Evolutionary conservation across 2,888 invertebrate species (phyloP), one percentile per base, ranked within the genome.

Genomic region (Barypeithes pellucidus): DNA sequence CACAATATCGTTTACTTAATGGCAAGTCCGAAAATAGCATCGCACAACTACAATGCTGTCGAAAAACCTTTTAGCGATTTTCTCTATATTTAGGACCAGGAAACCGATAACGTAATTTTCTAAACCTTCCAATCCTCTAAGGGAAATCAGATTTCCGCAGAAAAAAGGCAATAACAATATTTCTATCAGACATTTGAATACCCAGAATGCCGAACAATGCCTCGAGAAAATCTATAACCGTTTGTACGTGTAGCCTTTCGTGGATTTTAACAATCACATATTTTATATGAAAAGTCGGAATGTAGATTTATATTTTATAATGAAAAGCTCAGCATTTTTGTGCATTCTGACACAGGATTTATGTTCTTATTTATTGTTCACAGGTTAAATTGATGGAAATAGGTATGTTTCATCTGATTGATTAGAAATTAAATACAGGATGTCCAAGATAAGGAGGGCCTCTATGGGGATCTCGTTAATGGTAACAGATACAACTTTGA

Each of bases 151-250:
- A 36, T 68, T 68, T 68, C 61, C 68, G 52, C 47, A 61, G 70
- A 62, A 72, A 72, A 67, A 20, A 39, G 72, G 60, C 61, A 72
- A 67, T 72, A 72, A 67, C 72, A 72, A 61, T 72, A 72, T 72
- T 72, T 72, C 67, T 61, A 60, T 66, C 66, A 29, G 61, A 57
- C 72, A 72, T 72, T 72, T 72, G 67, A 72, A 72, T 72, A 72
- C 66, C 65, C 54, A 16, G 45, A 54, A 45, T 50, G 39, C 50
- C 47, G 68, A 50, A 68, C 68, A 68, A 68, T 61, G 61, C 63
- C 33, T 47, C 47, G 24, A 36, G 59, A 59, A 67, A 59, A 67
- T 67, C 67, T 59, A 67, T 59, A 59, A 43, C 67, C 54, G 36
- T 41, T 59, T 45, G 33, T 57, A 47, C 59, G 29, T 43, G 33